Evolutionary conservation across 2,888 invertebrate species (phyloP).

Genomic region (Brenthis daphne): DNA sequence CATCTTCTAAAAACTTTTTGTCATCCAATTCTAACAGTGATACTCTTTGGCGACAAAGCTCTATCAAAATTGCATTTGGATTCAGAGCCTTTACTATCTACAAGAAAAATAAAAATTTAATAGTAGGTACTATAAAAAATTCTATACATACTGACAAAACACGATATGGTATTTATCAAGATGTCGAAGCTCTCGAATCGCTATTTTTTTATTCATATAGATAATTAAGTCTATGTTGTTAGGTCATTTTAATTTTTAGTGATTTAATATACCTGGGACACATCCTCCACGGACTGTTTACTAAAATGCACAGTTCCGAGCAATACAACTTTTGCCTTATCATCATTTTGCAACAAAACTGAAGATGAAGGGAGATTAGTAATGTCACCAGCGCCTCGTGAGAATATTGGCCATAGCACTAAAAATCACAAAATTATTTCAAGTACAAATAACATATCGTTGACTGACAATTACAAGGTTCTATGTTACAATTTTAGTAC

Average conservation of each 20-base stretch:
- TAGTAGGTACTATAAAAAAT: neutral
- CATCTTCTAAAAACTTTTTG: conserved; percentile 74
- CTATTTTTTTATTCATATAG: neutral
- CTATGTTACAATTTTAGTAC: too few relatives aligned
- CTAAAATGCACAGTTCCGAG: conserved; percentile 77
- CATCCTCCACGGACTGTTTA: conserved; percentile 74
- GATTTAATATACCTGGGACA: conserved; percentile 54
- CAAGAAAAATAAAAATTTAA: conserved; percentile 21
- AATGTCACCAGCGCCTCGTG: conserved; percentile 33
- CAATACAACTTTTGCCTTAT: conserved; percentile 62
- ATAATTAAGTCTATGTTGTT: neutral
- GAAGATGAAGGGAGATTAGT: conserved; percentile 59
- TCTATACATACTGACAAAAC: neutral
- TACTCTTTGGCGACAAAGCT: conserved; percentile 73
- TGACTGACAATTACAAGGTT: too few relatives aligned
- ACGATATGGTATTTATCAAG: too few relatives aligned
- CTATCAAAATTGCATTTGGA: conserved; percentile 74
- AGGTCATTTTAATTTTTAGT: too few relatives aligned
- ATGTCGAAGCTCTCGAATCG: too few relatives aligned
- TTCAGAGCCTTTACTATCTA: conserved; percentile 67
- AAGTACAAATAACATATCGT: too few relatives aligned
- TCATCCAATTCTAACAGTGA: conserved; percentile 73
- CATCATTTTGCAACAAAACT: conserved; percentile 62
- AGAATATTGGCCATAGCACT: conserved; percentile 34
- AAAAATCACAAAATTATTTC: conserved; percentile 24